A percentile compares a stretch with the other conserved stretches of the same genome.
phyloP scores from a whole-genome alignment of 2,888 invertebrate species.

The Flexamia atlantica region DNA sequence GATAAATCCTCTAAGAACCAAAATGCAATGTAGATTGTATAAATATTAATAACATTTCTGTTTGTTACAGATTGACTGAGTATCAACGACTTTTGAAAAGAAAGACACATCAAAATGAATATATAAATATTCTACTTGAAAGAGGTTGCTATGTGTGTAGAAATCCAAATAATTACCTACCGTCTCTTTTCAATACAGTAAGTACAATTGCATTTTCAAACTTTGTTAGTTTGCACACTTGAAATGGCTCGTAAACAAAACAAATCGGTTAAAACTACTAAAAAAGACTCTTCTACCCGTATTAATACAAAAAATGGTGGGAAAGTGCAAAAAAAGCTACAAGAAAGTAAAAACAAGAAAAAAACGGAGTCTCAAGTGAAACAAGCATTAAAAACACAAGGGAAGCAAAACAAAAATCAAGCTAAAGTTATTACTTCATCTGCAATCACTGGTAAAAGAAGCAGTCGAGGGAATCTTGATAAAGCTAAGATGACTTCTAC shows the following conservation, averaged over 20 bases:
- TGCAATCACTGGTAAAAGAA: background rate
- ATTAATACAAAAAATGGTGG: conserved; percentile 5
- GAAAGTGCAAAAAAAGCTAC: conserved; percentile 12
- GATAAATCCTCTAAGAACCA: too few relatives aligned
- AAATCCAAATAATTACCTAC: too few relatives aligned
- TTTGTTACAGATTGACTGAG: too few relatives aligned
- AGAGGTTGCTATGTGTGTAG: too few relatives aligned
- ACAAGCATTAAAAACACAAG: background rate
- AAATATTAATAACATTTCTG: too few relatives aligned
- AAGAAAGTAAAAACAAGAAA: conserved; percentile 1
- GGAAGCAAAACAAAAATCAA: background rate
- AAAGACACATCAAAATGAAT: too few relatives aligned
- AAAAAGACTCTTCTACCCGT: background rate
- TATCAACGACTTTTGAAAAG: too few relatives aligned
- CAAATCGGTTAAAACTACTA: background rate
- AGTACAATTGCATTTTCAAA: background rate
- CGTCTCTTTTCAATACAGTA: background rate
- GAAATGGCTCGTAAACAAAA: conserved; percentile 22
- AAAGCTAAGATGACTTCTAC: background rate
- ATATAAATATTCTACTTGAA: too few relatives aligned
- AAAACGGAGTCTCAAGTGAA: background rate
- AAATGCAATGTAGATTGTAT: too few relatives aligned
- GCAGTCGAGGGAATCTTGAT: background rate
- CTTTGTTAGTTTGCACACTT: background rate
- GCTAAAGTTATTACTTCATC: background rate